Evolutionary conservation across 2,888 invertebrate genomes (phyloP), one percentile per base, ranked within the genome.

Genomic region (Plemyria rubiginata): DNA sequence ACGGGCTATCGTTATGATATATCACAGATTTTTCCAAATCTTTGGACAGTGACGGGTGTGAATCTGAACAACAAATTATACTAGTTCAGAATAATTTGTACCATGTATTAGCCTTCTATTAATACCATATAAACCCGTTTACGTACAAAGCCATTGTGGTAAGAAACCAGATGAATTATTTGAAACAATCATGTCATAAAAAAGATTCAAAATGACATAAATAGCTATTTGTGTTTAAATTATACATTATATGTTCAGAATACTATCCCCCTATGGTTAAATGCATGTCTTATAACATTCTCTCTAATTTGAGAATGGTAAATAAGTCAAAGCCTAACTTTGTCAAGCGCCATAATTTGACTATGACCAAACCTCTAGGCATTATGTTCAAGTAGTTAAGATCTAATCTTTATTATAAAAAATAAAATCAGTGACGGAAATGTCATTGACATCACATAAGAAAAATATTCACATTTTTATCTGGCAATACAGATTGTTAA

Each of bases 401-500:
- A 90, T 89, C 90, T 89, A 88, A 87, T 89, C 84, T 87, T 88
- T 79, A 85, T 84, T 86, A 86, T 86, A 88, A 89, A 89, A 87
- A 91, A 91, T 81, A 81, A 87, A 90, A 87, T 87, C 86, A 90
- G 90, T 86, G 91, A 92, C 89, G 86, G 85, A 87, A 90, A 90
- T 88, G 88, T 88, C 91, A 91, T 87, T 86, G 88, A 90, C 90
- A 89, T 87, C 85, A 86, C 83, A 85, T 85, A 91, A 89, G 90
- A 90, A 92, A 92, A 92, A 92, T 92, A 91, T 92, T 91, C 90
- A 92, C 90, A 91, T 89, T 89, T 91, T 90, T 92, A 92, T 92
- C 91, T 92, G 92, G 92, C 92, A 92, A 92, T 92, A 92, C 92
- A 92, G 92, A 92, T 90, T 87, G 85, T 85, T 81, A 81, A 82